Conservation (phyloP, 37 sponge, comb jelly and placozoan species). For the Chondrilla cf. caribensis region DNA sequence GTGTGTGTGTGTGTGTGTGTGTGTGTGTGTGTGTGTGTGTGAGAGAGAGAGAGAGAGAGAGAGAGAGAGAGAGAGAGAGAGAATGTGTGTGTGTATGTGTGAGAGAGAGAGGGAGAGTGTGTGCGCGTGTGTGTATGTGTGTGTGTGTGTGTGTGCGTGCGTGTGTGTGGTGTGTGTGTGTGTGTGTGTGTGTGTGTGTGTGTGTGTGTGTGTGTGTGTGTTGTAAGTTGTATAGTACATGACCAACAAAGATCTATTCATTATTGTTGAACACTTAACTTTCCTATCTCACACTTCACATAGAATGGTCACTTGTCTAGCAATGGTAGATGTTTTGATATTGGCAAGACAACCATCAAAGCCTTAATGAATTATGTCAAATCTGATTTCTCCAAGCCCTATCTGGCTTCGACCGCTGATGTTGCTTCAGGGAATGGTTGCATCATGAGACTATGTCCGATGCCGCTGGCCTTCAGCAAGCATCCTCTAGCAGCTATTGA, state of each 20-base stretch:
- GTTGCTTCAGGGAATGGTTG: conserved; percentile 85
- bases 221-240: too few species aligned
- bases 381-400: conserved; percentile 38
- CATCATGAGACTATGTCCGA: conserved; percentile 78
- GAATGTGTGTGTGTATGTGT: neutral
- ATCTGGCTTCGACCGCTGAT: conserved; percentile 53
- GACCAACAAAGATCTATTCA: too few species aligned
- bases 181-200: conserved; percentile 23
- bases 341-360: conserved; percentile 60
- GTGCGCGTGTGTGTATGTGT: conserved; percentile 17
- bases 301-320: conserved; percentile 79
- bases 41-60: too few species aligned
- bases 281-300: too few species aligned
- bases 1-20: neutral
- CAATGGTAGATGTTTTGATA: conserved; percentile 78
- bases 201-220: conserved; percentile 21
- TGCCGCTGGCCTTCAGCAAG: conserved; percentile 57
- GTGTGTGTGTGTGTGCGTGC: neutral
- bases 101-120: conserved; percentile 2
- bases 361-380: conserved; percentile 49
- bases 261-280: too few species aligned
- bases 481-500: conserved; percentile 72
- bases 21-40: neutral
- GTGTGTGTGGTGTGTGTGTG: conserved; percentile 19
- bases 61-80: too few species aligned